A percentile compares a stretch with the other conserved stretches of the same genome.
Evolutionary conservation across 92 coral and sea anemone species (phyloP).

Genomic region (Muricea muricata): DNA sequence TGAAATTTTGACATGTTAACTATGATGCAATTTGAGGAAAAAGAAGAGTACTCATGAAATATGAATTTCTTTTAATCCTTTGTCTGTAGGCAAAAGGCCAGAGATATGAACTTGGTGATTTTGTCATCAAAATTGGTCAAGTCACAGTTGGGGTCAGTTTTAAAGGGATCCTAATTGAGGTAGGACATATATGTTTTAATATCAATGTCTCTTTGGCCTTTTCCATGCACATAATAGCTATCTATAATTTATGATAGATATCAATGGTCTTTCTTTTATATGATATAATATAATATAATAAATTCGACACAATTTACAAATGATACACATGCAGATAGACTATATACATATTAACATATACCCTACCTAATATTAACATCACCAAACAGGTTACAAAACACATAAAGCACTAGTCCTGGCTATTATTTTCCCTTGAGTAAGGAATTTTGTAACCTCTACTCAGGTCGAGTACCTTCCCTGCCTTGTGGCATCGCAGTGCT

Average conservation of each 20-base stretch:
- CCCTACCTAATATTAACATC: too few species aligned
- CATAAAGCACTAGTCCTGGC: too few species aligned
- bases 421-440: background rate
- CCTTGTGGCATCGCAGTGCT: constrained; percentile 83
- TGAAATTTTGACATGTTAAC: too few species aligned
- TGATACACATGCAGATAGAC: too few species aligned
- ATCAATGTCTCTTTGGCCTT: too few species aligned
- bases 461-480: constrained; percentile 96
- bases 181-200: constrained; percentile 15
- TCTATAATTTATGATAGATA: background rate
- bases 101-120: constrained; percentile 93
- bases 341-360: too few species aligned
- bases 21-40: too few species aligned
- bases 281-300: too few species aligned
- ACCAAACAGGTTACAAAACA: too few species aligned
- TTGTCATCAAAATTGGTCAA: constrained; percentile 93
- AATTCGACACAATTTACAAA: too few species aligned
- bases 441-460: background rate
- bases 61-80: background rate
- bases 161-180: constrained; percentile 94
- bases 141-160: constrained; percentile 94
- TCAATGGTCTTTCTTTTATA: too few species aligned
- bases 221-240: background rate
- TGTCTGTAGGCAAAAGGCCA: constrained; percentile 89
- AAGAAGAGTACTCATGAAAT: too few species aligned